Evolutionary conservation across 2,888 invertebrate genomes (phyloP), one percentile per base, ranked within the genome.

Genomic region (Drosophila barbarae): DNA sequence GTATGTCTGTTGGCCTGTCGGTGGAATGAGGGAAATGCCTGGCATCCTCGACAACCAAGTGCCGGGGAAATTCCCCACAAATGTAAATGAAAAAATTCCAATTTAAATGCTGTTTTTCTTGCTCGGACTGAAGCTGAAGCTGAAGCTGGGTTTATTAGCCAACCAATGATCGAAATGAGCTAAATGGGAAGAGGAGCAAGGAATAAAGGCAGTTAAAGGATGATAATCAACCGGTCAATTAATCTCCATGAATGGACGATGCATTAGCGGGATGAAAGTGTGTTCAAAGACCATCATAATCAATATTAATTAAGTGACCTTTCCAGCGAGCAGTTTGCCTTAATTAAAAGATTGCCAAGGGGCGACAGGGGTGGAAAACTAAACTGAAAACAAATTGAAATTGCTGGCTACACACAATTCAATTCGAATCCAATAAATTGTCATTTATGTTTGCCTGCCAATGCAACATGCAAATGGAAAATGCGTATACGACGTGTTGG

Each of bases 261-360:
- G 80, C 80, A 82, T 82, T 75, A 75, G 71, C 15, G 36, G 44
- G 44, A 46, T 34, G 53, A 66, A 54, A 51, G 42, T 61, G 42
- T 59, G 39, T 28, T 54, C 61, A 47, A 49, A 61, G 58, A 53
- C 54, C 50, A 41, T 59, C 60, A 76, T 74, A 72, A 80, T 79
- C 76, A 83, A 77, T 76, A 80, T 77, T 76, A 74, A 80, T 79
- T 80, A 74, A 60, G 59, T 41, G 12, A 41, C 49, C 67, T 53
- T 52, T 49, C 38, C 46, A 46, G 34, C 39, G 44, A 10, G 38
- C 51, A 52, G 51, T 39, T 32, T 23, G 13, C 26, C 23, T 36
- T 67, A 72, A 83, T 80, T 80, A 75, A 82, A 77, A 58, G 59
- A 42, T 65, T 50, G 66, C 35, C 47, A 21, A 34, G 55, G n/a